Evolutionary conservation across 2,888 invertebrate genomes (phyloP), one percentile per base, ranked within the genome.

Genomic region (Clivina fossor): DNA sequence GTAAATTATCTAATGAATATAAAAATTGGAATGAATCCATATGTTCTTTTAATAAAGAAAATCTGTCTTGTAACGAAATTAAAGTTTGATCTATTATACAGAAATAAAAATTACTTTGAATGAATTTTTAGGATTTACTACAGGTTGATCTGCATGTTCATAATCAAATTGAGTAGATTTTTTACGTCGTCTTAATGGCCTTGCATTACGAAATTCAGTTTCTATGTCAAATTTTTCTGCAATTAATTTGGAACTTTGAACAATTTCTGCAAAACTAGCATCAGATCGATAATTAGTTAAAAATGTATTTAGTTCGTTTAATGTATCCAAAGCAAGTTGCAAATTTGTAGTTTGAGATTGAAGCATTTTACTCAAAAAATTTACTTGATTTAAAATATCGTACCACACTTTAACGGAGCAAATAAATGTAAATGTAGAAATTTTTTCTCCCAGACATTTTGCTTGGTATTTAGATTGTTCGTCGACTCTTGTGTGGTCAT

Each of bases 11-110:
- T 18, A 44, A 30, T 30, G 18, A 26, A 15, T 43, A 43, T 24
- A 44, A 44, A 30, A 44, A 44, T 30, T 44, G 44, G 3, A 30
- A 44, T 4, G 43, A 43, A 43, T 22, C 3, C 15, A 26, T 18
- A 28, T 44, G 32, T 18, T 30, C 18, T 57, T 60, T 51, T 33
- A 60, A 60, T 50, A 59, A 61, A 58, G 57, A 53, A 56, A 60
- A 63, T 61, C 56, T 62, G 56, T 62, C 60, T 24, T 61, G 57
- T 33, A 61, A 46, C n/a, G n/a, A n/a, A n/a, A n/a, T 61, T 57
- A 56, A 60, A 24, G 57, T 54, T 61, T 60, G 55, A 59, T 62
- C 58, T 50, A 59, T 59, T 58, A 59, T 60, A 58, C 59, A 60
- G 56, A 58, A 56, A 58, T 51, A 47, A 61, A 56, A 60, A 58